phyloP scores from a whole-genome alignment of 2,113 vertebrate species.

The Myanophis thanlyinensis region DNA sequence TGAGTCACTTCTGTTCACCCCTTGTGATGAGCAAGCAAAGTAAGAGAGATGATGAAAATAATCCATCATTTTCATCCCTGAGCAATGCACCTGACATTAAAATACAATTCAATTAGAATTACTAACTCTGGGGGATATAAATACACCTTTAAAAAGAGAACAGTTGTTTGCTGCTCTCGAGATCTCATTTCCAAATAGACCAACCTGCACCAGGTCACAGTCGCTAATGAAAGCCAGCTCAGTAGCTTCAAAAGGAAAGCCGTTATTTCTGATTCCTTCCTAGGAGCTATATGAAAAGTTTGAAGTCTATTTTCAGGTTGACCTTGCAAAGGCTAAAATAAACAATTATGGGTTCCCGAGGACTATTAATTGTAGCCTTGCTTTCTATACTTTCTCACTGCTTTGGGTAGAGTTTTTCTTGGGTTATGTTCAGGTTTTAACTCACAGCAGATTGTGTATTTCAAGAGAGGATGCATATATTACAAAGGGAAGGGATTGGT shows the following conservation, averaged over 20 bases:
- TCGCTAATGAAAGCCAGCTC: neutral
- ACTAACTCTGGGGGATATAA: neutral
- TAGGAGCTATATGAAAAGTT: neutral
- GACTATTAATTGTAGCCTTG: neutral
- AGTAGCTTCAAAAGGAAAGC: neutral
- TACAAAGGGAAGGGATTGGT: neutral
- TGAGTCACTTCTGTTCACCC: neutral
- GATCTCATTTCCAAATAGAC: neutral
- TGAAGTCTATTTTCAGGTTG: neutral
- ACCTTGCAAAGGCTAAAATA: neutral
- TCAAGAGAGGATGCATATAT: neutral
- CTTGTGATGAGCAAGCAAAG: neutral
- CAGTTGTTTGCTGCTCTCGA: neutral
- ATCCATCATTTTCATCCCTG: neutral
- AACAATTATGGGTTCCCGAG: neutral
- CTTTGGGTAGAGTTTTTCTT: neutral
- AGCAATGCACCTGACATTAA: neutral
- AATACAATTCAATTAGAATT: neutral
- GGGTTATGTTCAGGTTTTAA: neutral
- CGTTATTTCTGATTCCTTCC: neutral
- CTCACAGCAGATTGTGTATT: neutral
- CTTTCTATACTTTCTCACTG: neutral
- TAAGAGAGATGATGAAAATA: neutral
- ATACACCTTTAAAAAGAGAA: neutral
- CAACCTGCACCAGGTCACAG: neutral